Evolutionary conservation across 2,113 vertebrate genomes (phyloP), one percentile per base, ranked within the genome.

Genomic region (Amia ocellicauda): DNA sequence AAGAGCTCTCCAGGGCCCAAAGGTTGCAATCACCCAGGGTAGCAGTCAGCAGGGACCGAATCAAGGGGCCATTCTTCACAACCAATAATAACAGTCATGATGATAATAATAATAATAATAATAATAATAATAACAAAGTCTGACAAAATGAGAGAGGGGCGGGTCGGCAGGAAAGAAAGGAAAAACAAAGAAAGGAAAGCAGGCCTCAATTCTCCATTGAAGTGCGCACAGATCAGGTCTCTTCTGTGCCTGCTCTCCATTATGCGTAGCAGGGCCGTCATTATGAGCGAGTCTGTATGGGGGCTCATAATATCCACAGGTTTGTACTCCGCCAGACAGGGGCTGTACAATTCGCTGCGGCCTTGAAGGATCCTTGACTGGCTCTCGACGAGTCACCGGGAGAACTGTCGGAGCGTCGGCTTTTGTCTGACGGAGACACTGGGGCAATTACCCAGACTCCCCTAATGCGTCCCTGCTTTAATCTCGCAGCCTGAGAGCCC

Each of bases 391-490:
- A 79, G 83, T 63, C 57, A 42, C 69, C 65, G 71, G 73, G 65
- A 87, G 84, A 80, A 89, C 86, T 88, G 86, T 83, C 80, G 43
- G 77, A 83, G 83, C 74, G 73, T 71, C 73, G 54, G 68, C 73
- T 80, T 91, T 85, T 88, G 85, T 91, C 82, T 85, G 80, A 27
- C 1, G 66, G 50, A 51, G 74, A 75, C n/a, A 80, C 80, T 70
- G 47, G 80, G 78, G 68, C 77, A 66, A 78, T 84, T 72, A 84
- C 78, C 67, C 67, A 60, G 84, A 81, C 83, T 83, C 77, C 87
- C 78, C 86, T 90, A 87, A 87, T 85, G 83, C 87, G 86, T 85
- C 83, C 85, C 77, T 68, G 78, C 86, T 88, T 88, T 88, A 88
- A 90, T 89, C 87, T 87, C 81, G 79, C 43, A 67, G 81, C 76